Conservation (phyloP, 2,797 vertebrate species). For the Sebastes vulpes region DNA sequence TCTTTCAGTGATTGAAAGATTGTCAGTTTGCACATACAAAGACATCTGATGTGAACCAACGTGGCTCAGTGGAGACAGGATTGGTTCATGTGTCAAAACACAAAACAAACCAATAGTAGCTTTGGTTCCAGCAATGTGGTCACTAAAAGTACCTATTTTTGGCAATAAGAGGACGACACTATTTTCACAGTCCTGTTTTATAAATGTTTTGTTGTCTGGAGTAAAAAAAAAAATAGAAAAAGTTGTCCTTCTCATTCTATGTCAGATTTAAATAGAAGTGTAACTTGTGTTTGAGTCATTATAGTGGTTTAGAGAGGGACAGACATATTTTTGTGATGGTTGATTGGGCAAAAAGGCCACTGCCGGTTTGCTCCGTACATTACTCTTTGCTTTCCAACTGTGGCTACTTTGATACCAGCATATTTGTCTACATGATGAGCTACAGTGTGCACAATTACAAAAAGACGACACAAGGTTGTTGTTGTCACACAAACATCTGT, state of each 20-base stretch:
- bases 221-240: constrained; percentile 36
- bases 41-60: constrained; percentile 64
- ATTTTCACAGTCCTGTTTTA: constrained; percentile 90
- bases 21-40: constrained; percentile 67
- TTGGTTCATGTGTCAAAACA: constrained; percentile 33
- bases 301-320: constrained; percentile 80
- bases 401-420: constrained; percentile 86
- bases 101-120: constrained; percentile 75
- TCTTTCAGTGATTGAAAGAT: constrained; percentile 74
- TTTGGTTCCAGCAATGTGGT: constrained; percentile 87
- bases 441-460: constrained; percentile 39
- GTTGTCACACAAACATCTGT: neutral
- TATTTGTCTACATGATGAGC: constrained; percentile 75
- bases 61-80: constrained; percentile 43
- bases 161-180: constrained; percentile 93
- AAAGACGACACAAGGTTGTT: neutral
- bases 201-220: constrained; percentile 90
- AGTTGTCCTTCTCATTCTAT: constrained; percentile 69
- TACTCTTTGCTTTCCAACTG: constrained; percentile 76
- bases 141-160: constrained; percentile 92
- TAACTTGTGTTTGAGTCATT: constrained; percentile 93
- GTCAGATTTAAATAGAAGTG: constrained; percentile 83
- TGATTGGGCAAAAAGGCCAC: constrained; percentile 22
- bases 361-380: constrained; percentile 29
- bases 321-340: constrained; percentile 89